phyloP scores from a whole-genome alignment of 2,113 vertebrate species.

The Hypomesus transpacificus region DNA sequence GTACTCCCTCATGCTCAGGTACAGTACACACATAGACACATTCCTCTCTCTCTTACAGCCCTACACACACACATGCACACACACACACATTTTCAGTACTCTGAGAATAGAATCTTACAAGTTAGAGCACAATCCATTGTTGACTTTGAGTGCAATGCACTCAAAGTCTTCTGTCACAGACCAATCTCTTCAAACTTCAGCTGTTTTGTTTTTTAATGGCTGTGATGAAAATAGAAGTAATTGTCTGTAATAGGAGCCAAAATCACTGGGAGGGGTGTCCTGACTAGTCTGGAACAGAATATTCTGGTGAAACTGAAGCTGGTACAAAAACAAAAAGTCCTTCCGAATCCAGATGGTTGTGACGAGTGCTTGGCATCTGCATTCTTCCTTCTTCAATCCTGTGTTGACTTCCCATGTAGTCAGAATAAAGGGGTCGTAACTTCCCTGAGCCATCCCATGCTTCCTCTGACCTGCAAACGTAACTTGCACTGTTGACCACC shows the following conservation, averaged over 20 bases:
- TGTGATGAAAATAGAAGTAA: constrained; percentile 4
- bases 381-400: not conserved
- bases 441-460: not conserved
- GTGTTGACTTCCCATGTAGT: not conserved
- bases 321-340: not conserved
- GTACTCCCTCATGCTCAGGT: not conserved
- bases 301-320: not conserved
- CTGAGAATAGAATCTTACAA: not conserved
- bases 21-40: not conserved
- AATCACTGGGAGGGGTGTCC: not conserved
- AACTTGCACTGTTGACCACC: not conserved
- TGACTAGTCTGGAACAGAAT: not conserved
- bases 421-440: not conserved
- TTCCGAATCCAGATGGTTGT: not conserved
- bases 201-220: not conserved
- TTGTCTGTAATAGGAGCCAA: constrained; percentile 7
- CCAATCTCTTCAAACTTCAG: not conserved
- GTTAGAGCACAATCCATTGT: no score
- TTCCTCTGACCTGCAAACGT: not conserved
- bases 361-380: not conserved
- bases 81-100: not conserved
- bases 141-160: not conserved
- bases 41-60: not conserved
- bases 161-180: not conserved
- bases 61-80: not conserved